These are phyloP conservation scores for Cheilosia vernalis DNA, from an alignment of 2,888 invertebrate genomes.

Conservation along the genomic window DNA sequence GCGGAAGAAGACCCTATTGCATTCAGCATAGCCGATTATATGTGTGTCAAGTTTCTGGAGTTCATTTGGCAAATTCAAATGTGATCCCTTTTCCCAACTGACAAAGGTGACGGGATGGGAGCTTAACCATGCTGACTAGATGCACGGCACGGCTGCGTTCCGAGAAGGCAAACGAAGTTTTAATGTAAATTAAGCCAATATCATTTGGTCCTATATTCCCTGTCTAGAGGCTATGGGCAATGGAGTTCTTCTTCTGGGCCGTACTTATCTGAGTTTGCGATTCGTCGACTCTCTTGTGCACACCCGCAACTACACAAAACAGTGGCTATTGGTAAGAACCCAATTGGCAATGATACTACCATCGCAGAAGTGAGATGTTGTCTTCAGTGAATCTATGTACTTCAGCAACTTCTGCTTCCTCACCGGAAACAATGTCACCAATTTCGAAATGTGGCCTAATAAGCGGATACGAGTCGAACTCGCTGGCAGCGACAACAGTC, in stretches of 20 bases:
- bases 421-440: slow-evolving; percentile 81
- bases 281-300: slow-evolving; percentile 78
- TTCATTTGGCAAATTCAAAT: slow-evolving; percentile 75
- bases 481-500: slow-evolving; percentile 75
- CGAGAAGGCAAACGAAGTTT: slow-evolving; percentile 78
- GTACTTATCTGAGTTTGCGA: slow-evolving; percentile 77
- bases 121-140: slow-evolving; percentile 30
- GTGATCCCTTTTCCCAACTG: slow-evolving; percentile 57
- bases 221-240: slow-evolving; percentile 80
- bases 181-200: slow-evolving; percentile 84
- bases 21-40: slow-evolving; percentile 76
- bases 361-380: slow-evolving; percentile 80
- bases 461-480: slow-evolving; percentile 75
- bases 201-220: slow-evolving; percentile 84
- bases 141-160: slow-evolving; percentile 49
- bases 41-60: slow-evolving; percentile 79
- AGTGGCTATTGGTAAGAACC: slow-evolving; percentile 83
- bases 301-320: slow-evolving; percentile 82
- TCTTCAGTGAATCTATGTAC: slow-evolving; percentile 83
- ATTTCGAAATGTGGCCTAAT: slow-evolving; percentile 77
- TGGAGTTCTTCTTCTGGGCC: slow-evolving; percentile 74
- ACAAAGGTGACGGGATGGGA: slow-evolving; percentile 36
- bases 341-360: slow-evolving; percentile 81
- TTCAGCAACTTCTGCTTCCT: slow-evolving; percentile 80
- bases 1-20: slow-evolving; percentile 76